phyloP scores from a whole-genome alignment of 2,888 invertebrate genomes.

The Phrixothrix hirtus region DNA sequence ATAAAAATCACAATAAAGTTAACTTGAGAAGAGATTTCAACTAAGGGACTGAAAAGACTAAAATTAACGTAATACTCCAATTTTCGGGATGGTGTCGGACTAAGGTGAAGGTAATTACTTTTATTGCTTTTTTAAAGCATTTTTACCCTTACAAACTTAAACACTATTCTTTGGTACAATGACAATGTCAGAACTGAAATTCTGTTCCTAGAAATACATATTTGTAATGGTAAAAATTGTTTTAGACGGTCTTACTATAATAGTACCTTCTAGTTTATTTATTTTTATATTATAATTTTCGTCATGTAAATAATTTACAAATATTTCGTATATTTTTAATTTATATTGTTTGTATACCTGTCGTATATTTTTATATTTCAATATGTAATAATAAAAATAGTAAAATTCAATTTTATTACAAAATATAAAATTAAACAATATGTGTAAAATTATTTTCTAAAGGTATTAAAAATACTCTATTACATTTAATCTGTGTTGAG shows the following conservation, averaged over 20 bases:
- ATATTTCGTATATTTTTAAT: constrained; percentile 25
- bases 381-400: constrained; percentile 5
- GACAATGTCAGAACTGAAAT: too few species aligned
- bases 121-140: constrained; percentile 9
- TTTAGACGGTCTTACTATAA: too few species aligned
- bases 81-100: constrained; percentile 50
- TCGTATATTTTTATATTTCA: constrained; percentile 19
- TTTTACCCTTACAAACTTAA: constrained; percentile 43
- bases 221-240: too few species aligned
- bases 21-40: constrained; percentile 39
- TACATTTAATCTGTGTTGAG: constrained; percentile 71
- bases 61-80: constrained; percentile 31
- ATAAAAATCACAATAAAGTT: constrained; percentile 21
- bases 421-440: constrained; percentile 14
- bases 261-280: too few species aligned
- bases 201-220: too few species aligned
- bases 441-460: too few species aligned
- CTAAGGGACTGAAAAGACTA: constrained; percentile 34
- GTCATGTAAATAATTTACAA: constrained; percentile 27
- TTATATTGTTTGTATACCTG: constrained; percentile 28
- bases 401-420: constrained; percentile 11
- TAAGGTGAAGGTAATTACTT: constrained; percentile 44
- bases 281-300: constrained; percentile 11
- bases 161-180: too few species aligned
- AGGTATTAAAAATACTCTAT: constrained; percentile 29